A percentile compares a stretch with the other conserved stretches of the same genome.
phyloP scores from a whole-genome alignment of 2,797 vertebrate species.

The Ctenochaetus hawaiiensis region DNA sequence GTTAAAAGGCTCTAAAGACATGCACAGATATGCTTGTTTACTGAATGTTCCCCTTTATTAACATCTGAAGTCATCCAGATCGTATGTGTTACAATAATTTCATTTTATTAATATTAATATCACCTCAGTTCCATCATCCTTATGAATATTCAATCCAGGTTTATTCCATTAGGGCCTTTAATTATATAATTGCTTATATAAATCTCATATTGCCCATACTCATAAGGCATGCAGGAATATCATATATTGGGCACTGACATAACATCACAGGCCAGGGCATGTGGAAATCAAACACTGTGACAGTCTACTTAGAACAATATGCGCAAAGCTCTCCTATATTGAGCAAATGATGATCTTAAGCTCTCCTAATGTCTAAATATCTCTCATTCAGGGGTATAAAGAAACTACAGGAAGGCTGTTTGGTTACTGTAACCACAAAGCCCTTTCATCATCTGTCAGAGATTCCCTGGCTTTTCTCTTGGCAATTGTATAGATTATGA shows the following conservation, averaged over 20 bases:
- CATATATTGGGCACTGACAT: neutral
- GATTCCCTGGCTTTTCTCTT: conserved; percentile 5
- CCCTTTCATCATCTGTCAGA: conserved; percentile 29
- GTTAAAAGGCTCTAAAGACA: no score
- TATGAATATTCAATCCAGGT: neutral
- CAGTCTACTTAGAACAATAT: neutral
- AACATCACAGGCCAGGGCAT: neutral
- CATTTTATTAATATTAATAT: conserved; percentile 23
- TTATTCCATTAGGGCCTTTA: conserved; percentile 38
- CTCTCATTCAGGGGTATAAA: neutral
- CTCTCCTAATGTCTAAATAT: neutral
- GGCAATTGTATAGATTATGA: conserved; percentile 25
- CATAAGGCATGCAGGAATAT: neutral
- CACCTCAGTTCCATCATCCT: neutral
- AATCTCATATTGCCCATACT: neutral
- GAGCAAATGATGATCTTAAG: neutral
- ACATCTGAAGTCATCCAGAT: neutral
- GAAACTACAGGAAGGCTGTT: conserved; percentile 7
- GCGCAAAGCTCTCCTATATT: neutral
- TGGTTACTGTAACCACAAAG: conserved; percentile 26
- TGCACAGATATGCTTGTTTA: no score
- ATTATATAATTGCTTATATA: conserved; percentile 13
- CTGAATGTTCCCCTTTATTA: neutral
- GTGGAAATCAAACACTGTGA: neutral
- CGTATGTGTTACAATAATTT: conserved; percentile 38